Conservation (phyloP, 2,113 vertebrate species). For the Genyomyrus donnyi region DNA sequence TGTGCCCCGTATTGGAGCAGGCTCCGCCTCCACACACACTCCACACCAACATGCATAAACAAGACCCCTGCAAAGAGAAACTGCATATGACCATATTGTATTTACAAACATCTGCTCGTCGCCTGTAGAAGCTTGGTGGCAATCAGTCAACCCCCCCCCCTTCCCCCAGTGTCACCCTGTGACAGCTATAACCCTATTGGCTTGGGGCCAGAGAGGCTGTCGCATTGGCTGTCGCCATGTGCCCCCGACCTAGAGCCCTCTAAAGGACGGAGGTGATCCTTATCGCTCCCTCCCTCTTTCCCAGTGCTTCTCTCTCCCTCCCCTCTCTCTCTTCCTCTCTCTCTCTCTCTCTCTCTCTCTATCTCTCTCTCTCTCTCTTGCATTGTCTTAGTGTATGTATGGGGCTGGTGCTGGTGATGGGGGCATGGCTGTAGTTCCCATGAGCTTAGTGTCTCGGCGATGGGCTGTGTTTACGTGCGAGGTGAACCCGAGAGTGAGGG, state of each 20-base stretch:
- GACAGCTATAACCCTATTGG: not conserved
- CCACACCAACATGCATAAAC: not conserved
- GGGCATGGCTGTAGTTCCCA: not conserved
- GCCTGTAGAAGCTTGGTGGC: not conserved
- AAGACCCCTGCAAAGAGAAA: not conserved
- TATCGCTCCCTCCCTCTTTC: not conserved
- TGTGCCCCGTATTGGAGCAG: not conserved
- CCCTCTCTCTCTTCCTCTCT: not conserved
- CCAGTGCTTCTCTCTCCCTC: not conserved
- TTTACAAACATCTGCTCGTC: not conserved
- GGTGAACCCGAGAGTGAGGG: not conserved
- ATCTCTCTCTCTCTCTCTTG: not conserved
- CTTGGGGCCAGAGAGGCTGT: conserved; percentile 21
- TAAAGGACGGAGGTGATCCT: not conserved
- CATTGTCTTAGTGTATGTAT: not conserved
- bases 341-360: not conserved
- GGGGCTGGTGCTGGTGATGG: not conserved
- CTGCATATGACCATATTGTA: not conserved
- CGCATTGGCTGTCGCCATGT: conserved; percentile 18
- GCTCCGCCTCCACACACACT: not conserved
- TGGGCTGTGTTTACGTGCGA: not conserved
- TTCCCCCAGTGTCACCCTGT: not conserved
- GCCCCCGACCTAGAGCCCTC: conserved; percentile 12
- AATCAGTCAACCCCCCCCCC: not conserved
- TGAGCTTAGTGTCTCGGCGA: not conserved